These are phyloP conservation scores for Selenia dentaria DNA, from an alignment of 2,888 invertebrate species.

Conservation along the genomic window DNA sequence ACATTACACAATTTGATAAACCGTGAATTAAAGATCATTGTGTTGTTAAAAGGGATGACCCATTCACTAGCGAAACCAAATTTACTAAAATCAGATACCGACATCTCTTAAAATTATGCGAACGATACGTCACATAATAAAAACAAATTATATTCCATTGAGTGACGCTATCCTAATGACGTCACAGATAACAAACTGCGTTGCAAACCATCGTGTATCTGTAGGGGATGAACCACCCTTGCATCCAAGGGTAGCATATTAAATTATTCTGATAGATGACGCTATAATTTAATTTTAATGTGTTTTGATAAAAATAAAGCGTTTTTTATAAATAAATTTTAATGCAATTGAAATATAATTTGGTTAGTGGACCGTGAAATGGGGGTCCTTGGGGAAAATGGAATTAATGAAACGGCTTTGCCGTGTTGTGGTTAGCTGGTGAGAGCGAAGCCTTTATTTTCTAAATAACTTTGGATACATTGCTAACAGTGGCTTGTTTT, in stretches of 20 bases:
- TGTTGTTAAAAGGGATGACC: too few species aligned
- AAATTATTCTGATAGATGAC: slow-evolving; percentile 79
- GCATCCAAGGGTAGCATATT: slow-evolving; percentile 56
- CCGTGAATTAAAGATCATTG: too few species aligned
- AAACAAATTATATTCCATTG: slow-evolving; percentile 19
- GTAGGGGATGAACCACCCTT: slow-evolving; percentile 37
- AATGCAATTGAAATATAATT: slow-evolving; percentile 50
- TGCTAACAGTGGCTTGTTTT: too few species aligned
- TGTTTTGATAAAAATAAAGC: slow-evolving; percentile 73
- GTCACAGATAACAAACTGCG: slow-evolving; percentile 68
- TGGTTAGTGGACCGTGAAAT: slow-evolving; percentile 37
- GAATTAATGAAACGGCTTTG: slow-evolving; percentile 26
- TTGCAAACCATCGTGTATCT: slow-evolving; percentile 67
- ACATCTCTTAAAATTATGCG: slow-evolving; percentile 20
- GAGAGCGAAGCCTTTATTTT: too few species aligned
- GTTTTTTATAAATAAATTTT: slow-evolving; percentile 43
- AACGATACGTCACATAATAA: slow-evolving; percentile 26
- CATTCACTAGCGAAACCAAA: background rate
- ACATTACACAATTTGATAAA: too few species aligned
- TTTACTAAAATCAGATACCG: slow-evolving; percentile 16
- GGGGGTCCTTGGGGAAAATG: slow-evolving; percentile 26
- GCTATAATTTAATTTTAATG: slow-evolving; percentile 79
- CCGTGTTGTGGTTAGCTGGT: slow-evolving; percentile 8
- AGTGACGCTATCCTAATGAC: slow-evolving; percentile 51
- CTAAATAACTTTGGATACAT: too few species aligned